A percentile compares a stretch with the other conserved stretches of the same genome.
Conservation (phyloP, 2,888 invertebrate genomes). For the Chaitophorus viminalis region DNA sequence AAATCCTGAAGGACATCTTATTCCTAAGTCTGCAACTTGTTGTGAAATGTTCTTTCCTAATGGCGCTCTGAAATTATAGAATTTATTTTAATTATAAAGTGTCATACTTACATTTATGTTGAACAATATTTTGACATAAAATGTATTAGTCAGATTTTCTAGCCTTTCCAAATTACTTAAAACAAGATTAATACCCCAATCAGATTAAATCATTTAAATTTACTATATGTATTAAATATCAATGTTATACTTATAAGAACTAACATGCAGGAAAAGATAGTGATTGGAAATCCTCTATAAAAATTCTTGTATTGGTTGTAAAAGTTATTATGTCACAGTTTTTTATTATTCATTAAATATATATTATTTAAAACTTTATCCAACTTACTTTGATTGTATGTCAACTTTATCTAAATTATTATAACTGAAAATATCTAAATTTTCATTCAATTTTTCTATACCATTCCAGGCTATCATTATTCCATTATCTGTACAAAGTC, state of each 20-base stretch:
- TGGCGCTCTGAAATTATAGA: constrained; percentile 68
- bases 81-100: constrained; percentile 1
- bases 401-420: constrained; percentile 73
- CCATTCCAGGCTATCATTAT: constrained; percentile 99
- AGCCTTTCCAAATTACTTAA: too few species aligned
- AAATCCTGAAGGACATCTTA: constrained; percentile 68
- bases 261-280: too few species aligned
- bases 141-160: too few species aligned
- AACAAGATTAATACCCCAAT: too few species aligned
- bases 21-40: constrained; percentile 71
- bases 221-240: too few species aligned
- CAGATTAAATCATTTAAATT: too few species aligned
- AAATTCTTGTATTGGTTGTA: too few species aligned
- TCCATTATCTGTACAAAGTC: constrained; percentile 96
- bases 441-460: constrained; percentile 77
- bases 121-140: not conserved
- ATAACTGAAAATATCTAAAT: constrained; percentile 69
- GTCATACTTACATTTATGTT: not conserved
- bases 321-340: too few species aligned
- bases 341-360: not conserved
- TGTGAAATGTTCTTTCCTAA: constrained; percentile 73
- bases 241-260: too few species aligned
- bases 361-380: not conserved
- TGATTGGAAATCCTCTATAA: too few species aligned
- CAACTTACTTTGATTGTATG: constrained; percentile 70